Percentiles rank a stretch among this genome's conserved stretches.
These are phyloP conservation scores for Drepana falcataria DNA, from an alignment of 2,888 invertebrate genomes.

Conservation along the genomic window DNA sequence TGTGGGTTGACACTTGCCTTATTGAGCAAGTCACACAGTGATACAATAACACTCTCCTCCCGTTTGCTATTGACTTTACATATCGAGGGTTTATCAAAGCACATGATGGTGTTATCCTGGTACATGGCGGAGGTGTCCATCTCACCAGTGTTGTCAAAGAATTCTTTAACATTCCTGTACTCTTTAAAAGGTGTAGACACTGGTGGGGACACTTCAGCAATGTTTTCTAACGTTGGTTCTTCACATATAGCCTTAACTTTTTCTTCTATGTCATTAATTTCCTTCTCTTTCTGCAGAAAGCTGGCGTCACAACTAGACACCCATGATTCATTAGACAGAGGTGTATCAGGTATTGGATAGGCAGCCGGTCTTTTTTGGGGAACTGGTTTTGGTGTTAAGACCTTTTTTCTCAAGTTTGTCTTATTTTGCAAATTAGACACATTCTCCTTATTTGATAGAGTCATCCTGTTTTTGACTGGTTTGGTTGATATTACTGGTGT, in stretches of 20 bases:
- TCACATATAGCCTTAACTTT: constrained; percentile 33
- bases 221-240: constrained; percentile 42
- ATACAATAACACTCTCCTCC: constrained; percentile 60
- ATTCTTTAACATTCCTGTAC: constrained; percentile 53
- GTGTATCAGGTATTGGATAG: constrained; percentile 36
- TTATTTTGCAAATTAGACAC: constrained; percentile 15
- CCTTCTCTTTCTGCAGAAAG: constrained; percentile 59
- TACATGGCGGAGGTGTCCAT: constrained; percentile 36
- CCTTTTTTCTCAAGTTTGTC: constrained; percentile 14
- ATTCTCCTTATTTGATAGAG: constrained; percentile 54
- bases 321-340: constrained; percentile 51
- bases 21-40: constrained; percentile 56
- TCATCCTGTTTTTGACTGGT: constrained; percentile 29
- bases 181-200: constrained; percentile 62
- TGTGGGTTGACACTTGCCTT: constrained; percentile 47
- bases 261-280: constrained; percentile 49
- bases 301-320: constrained; percentile 60
- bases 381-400: constrained; percentile 12
- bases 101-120: constrained; percentile 57
- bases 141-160: constrained; percentile 48
- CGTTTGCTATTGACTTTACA: constrained; percentile 32
- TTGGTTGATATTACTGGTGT: constrained; percentile 43
- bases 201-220: constrained; percentile 49
- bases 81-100: constrained; percentile 43
- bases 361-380: constrained; percentile 17